These are phyloP conservation scores for Neolamprologus modestus DNA, from an alignment of 2,113 vertebrate genomes.

Conservation along the genomic window DNA sequence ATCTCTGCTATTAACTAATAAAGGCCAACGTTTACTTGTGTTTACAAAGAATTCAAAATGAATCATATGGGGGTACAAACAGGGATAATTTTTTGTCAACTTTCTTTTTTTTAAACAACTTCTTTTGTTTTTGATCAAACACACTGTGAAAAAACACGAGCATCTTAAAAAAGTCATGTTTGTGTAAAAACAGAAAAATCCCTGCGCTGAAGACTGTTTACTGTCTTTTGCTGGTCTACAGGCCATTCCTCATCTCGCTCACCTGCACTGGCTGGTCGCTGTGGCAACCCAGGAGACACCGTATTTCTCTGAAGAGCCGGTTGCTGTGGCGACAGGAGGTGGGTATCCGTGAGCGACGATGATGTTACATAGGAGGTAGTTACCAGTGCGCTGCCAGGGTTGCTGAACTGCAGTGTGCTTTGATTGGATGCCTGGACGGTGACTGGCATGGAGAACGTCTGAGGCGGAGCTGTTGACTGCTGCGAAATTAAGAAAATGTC, in stretches of 20 bases:
- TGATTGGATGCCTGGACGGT: conserved; percentile 91
- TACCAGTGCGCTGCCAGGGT: conserved; percentile 85
- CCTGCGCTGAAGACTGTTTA: not conserved
- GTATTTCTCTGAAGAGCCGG: conserved; percentile 88
- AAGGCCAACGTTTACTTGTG: not conserved
- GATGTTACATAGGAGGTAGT: conserved; percentile 91
- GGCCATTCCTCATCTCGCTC: conserved; percentile 21
- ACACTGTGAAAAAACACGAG: not conserved
- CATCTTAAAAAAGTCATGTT: not conserved
- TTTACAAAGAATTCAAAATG: not conserved
- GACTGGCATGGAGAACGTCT: conserved; percentile 95
- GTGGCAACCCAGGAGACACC: conserved; percentile 89
- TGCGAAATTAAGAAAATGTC: conserved; percentile 13
- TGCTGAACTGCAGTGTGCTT: conserved; percentile 91
- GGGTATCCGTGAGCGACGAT: conserved; percentile 86
- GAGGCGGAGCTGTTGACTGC: conserved; percentile 87
- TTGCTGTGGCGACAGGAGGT: conserved; percentile 93
- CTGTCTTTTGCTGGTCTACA: not conserved
- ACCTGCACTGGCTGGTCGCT: conserved; percentile 95
- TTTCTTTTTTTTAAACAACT: not conserved
- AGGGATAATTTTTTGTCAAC: not conserved
- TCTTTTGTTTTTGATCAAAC: not conserved
- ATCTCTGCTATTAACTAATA: not conserved
- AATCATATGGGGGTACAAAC: not conserved
- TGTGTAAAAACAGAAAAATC: not conserved